Percentiles rank a stretch among this genome's conserved stretches.
phyloP scores from a whole-genome alignment of 2,797 vertebrate genomes.

The Scolopax bukidnonensis region DNA sequence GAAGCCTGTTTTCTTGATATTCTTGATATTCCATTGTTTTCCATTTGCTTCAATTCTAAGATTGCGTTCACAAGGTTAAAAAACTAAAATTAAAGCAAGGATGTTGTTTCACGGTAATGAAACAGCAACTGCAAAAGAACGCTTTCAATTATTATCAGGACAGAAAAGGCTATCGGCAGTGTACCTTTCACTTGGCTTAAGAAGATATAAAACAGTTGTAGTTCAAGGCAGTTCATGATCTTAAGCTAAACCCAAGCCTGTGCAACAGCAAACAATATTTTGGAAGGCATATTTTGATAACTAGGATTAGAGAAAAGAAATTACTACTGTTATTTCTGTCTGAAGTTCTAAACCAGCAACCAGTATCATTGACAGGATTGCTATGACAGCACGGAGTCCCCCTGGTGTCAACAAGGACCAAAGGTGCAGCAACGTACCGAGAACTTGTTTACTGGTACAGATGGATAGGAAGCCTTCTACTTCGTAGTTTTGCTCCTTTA shows the following conservation, averaged over 20 bases:
- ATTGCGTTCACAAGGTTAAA: neutral
- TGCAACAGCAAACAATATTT: neutral
- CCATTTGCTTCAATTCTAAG: neutral
- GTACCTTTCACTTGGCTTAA: constrained; percentile 4
- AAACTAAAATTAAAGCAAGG: neutral
- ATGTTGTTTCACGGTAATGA: neutral
- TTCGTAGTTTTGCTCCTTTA: neutral
- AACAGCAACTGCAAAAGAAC: neutral
- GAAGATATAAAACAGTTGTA: constrained; percentile 9
- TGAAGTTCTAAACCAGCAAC: neutral
- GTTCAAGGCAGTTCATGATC: constrained; percentile 15
- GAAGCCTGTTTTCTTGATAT: neutral
- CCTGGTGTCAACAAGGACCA: neutral
- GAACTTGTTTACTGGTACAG: neutral
- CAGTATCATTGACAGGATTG: neutral
- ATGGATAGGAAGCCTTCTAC: neutral
- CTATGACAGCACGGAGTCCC: neutral
- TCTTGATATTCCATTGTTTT: neutral
- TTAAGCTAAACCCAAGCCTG: neutral
- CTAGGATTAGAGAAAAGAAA: neutral
- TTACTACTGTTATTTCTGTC: neutral
- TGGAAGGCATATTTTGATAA: constrained; percentile 3
- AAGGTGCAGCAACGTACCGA: neutral
- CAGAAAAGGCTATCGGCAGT: constrained; percentile 16
- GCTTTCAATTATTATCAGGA: neutral